phyloP scores from a whole-genome alignment of 2,888 invertebrate genomes.

The Zelleria hepariella region DNA sequence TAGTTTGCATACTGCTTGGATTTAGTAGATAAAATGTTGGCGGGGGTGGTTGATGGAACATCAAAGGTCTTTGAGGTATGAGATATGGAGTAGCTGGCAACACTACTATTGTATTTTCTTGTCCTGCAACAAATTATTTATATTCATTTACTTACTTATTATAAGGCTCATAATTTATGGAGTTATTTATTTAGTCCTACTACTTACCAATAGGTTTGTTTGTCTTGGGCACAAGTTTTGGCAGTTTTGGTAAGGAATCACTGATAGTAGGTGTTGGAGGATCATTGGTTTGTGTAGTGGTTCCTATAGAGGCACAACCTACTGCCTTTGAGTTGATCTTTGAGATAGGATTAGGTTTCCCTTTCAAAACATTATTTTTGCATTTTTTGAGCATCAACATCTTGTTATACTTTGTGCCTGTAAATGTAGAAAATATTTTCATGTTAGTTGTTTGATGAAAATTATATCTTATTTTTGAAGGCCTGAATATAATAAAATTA shows the following conservation, averaged over 20 bases:
- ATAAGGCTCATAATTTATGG: too few relatives aligned
- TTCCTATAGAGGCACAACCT: slow-evolving; percentile 4
- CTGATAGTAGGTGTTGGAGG: slow-evolving; percentile 9
- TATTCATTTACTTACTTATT: too few relatives aligned
- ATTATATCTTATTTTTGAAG: too few relatives aligned
- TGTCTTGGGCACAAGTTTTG: slow-evolving; percentile 41
- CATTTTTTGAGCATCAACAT: slow-evolving; percentile 37
- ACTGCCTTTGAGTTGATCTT: slow-evolving; percentile 8
- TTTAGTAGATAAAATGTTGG: slow-evolving; percentile 58
- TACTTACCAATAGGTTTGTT: slow-evolving; percentile 43
- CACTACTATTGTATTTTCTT: slow-evolving; percentile 57
- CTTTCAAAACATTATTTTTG: slow-evolving; percentile 26
- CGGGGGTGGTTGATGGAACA: slow-evolving; percentile 50
- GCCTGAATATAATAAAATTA: slow-evolving; percentile 4
- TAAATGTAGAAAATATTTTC: slow-evolving; percentile 2
- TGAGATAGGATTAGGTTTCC: slow-evolving; percentile 18
- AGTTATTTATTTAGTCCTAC: not conserved
- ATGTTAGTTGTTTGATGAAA: too few relatives aligned
- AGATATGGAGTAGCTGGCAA: slow-evolving; percentile 58
- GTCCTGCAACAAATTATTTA: slow-evolving; percentile 32
- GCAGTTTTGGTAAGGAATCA: slow-evolving; percentile 29
- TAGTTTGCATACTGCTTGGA: slow-evolving; percentile 36
- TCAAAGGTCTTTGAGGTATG: slow-evolving; percentile 54
- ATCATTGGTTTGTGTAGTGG: slow-evolving; percentile 16
- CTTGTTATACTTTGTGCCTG: slow-evolving; percentile 25